Conservation (phyloP, 2,888 invertebrate species). For the Microctonus aethiopoides region DNA sequence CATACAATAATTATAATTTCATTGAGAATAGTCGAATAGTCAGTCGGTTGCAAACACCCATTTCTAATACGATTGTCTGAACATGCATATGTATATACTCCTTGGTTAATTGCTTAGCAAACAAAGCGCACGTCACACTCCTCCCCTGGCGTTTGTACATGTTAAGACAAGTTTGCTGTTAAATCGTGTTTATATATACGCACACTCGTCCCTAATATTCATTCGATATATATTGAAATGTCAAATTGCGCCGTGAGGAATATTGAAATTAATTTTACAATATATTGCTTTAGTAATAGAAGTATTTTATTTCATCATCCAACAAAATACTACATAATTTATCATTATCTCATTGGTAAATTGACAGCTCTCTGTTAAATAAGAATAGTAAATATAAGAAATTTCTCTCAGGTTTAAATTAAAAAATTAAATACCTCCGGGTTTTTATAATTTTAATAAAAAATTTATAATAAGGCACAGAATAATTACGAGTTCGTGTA, state of each 20-base stretch:
- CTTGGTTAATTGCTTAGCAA: conserved; percentile 50
- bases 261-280: not conserved
- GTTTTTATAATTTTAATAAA: too few relatives aligned
- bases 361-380: not conserved
- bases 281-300: not conserved
- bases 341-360: not conserved
- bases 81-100: conserved; percentile 48
- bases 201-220: not conserved
- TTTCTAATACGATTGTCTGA: conserved; percentile 27
- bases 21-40: conserved; percentile 9
- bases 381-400: not conserved
- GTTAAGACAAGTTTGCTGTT: conserved; percentile 31
- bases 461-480: not conserved
- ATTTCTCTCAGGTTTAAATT: not conserved
- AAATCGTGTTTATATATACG: not conserved
- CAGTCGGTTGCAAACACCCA: conserved; percentile 20
- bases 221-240: not conserved
- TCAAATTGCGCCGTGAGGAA: not conserved
- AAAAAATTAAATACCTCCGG: not conserved
- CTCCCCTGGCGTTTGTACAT: conserved; percentile 1
- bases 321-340: too few relatives aligned
- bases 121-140: conserved; percentile 39
- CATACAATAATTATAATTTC: conserved; percentile 15
- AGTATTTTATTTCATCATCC: not conserved
- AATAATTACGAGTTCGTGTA: not conserved